Evolutionary conservation across 2,797 vertebrate genomes (phyloP), one percentile per base, ranked within the genome.

Genomic region (Xyrichtys novacula): DNA sequence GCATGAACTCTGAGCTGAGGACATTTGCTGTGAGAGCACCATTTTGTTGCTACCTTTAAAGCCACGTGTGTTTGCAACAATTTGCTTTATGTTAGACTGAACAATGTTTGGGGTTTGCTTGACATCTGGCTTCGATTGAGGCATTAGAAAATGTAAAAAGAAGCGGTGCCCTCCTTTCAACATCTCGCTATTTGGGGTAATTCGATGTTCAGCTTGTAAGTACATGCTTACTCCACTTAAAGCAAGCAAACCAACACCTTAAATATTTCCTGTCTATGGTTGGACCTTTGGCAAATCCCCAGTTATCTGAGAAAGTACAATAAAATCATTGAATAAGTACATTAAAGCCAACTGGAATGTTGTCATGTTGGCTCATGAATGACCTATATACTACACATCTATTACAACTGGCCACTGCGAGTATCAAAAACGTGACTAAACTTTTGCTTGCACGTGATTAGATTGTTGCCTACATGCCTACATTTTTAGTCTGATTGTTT

Each of bases 1-100:
- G 55, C 55, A 55, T 70, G 39, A 80, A 79, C 74, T 52, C 53
- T 47, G 7, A n/a, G 52, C 76, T 54, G 60, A 76, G 65, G 48
- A 83, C 47, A 40, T 71, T 9, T 61, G 60, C 62, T 25, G 28
- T 28, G 26, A 55, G 62, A 74, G 20, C 57, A 55, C 50, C 66
- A 55, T 62, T 76, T 61, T 64, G 32, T 53, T 42, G 55, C 34
- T 55, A 43, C 57, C 47, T 74, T 23, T 64, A 16, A 50, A 72
- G 44, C 31, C 20, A 17, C 0, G 29, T 34, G 20, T 49, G 28
- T 23, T 38, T 16, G 58, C 46, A 71, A 47, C 22, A 34, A 54
- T 65, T 39, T 56, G 16, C 23, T 23, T 12, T 65, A 22, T 42
- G n/a, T 25, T 54, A 32, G 22, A 28, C 52, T 28, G 19, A 48